Evolutionary conservation across 2,888 invertebrate species (phyloP).

Genomic region (Ormyrus pomaceus): DNA sequence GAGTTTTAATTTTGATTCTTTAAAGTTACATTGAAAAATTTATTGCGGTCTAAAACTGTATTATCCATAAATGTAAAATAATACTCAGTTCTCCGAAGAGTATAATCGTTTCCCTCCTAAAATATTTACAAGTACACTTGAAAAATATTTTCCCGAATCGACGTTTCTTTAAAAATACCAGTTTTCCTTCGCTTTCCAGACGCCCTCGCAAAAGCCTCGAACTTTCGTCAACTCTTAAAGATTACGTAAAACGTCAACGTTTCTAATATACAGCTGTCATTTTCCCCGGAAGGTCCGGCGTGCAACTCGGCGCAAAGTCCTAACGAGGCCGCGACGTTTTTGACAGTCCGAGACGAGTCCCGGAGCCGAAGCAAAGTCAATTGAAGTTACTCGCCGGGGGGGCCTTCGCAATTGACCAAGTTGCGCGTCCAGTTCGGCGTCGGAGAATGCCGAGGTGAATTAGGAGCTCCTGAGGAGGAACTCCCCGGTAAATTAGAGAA

Average conservation of each 20-base stretch:
- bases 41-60: too few species aligned
- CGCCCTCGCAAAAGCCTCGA: too few species aligned
- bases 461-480: slow-evolving; percentile 57
- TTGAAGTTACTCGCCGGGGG: neutral
- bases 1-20: too few species aligned
- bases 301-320: slow-evolving; percentile 11
- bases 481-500: slow-evolving; percentile 69
- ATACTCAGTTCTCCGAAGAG: too few species aligned
- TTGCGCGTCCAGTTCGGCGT: slow-evolving; percentile 18
- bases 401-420: slow-evolving; percentile 25
- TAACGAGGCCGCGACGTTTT: slow-evolving; percentile 30
- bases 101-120: too few species aligned
- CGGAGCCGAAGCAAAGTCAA: slow-evolving; percentile 6
- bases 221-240: neutral
- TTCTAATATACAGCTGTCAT: neutral
- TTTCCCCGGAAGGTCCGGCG: neutral
- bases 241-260: slow-evolving; percentile 20
- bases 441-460: slow-evolving; percentile 40
- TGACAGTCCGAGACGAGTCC: slow-evolving; percentile 8
- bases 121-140: too few species aligned
- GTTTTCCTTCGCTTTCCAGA: too few species aligned
- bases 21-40: too few species aligned
- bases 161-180: too few species aligned
- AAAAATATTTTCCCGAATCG: too few species aligned
- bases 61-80: too few species aligned